Evolutionary conservation across 2,113 vertebrate species (phyloP).

Genomic region (Plotosus lineatus): DNA sequence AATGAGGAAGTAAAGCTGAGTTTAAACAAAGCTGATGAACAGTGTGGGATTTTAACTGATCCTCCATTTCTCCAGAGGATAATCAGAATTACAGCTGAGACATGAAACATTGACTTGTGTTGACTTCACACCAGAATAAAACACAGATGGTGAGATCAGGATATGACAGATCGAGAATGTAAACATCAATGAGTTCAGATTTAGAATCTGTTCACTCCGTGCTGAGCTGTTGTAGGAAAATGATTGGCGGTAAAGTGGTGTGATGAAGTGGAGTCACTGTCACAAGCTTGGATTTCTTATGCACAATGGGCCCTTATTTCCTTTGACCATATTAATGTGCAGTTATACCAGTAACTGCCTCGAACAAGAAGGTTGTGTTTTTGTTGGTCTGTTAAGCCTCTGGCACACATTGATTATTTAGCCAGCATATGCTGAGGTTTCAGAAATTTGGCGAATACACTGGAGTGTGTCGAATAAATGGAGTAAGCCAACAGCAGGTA

Average conservation of each 20-base stretch:
- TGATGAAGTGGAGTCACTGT: neutral
- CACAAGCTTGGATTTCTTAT: no score
- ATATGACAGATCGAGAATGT: no score
- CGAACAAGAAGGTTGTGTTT: no score
- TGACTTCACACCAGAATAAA: conserved; percentile 1
- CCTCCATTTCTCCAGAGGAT: conserved; percentile 41
- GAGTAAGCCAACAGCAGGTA: no score
- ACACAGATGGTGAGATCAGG: neutral
- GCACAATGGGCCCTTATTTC: no score
- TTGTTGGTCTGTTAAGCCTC: no score
- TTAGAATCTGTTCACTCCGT: neutral
- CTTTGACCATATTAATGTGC: no score
- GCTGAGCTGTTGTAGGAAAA: neutral
- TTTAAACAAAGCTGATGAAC: conserved; percentile 42
- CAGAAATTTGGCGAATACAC: no score
- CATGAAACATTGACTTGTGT: neutral
- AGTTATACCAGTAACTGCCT: no score
- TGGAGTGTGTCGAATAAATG: no score
- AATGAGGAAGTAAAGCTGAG: conserved; percentile 39
- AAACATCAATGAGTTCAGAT: neutral
- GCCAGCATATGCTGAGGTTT: no score
- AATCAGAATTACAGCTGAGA: conserved; percentile 28
- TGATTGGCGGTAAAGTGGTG: neutral
- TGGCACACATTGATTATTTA: no score
- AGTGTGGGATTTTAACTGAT: conserved; percentile 40